A percentile compares a stretch with the other conserved stretches of the same genome.
phyloP scores from a whole-genome alignment of 2,797 vertebrate genomes.

The Peromyscus aztecus region DNA sequence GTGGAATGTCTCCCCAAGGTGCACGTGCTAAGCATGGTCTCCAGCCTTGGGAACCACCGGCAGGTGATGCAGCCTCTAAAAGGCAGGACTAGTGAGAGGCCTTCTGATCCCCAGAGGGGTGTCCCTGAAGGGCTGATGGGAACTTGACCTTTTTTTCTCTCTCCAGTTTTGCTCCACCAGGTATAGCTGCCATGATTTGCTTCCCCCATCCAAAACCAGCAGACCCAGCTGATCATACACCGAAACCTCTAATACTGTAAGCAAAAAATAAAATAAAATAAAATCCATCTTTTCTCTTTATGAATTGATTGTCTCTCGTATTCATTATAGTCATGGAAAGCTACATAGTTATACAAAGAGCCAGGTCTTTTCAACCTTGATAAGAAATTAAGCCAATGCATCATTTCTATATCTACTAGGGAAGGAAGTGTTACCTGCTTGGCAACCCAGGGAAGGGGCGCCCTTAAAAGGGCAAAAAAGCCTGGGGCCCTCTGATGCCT shows the following conservation, averaged over 20 bases:
- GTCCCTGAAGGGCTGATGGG: neutral
- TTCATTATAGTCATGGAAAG: neutral
- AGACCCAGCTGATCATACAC: neutral
- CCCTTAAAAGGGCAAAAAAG: neutral
- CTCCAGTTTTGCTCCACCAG: neutral
- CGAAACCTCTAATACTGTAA: neutral
- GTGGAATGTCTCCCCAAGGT: neutral
- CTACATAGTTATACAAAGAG: neutral
- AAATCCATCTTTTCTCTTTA: neutral
- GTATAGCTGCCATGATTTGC: neutral
- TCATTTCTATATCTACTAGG: neutral
- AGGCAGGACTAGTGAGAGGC: neutral
- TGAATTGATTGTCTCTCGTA: neutral
- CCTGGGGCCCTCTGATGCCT: neutral
- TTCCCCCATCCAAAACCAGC: neutral
- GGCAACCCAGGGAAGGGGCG: neutral
- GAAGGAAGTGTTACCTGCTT: neutral
- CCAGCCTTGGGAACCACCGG: too few species aligned
- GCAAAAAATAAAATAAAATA: neutral
- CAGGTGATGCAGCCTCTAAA: neutral
- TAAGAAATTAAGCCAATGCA: conserved; percentile 1
- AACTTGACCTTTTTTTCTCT: neutral
- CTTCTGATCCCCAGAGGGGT: neutral
- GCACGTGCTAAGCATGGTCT: neutral
- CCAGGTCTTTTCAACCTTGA: neutral